phyloP scores from a whole-genome alignment of 2,113 vertebrate species.

The Bubo bubo region DNA sequence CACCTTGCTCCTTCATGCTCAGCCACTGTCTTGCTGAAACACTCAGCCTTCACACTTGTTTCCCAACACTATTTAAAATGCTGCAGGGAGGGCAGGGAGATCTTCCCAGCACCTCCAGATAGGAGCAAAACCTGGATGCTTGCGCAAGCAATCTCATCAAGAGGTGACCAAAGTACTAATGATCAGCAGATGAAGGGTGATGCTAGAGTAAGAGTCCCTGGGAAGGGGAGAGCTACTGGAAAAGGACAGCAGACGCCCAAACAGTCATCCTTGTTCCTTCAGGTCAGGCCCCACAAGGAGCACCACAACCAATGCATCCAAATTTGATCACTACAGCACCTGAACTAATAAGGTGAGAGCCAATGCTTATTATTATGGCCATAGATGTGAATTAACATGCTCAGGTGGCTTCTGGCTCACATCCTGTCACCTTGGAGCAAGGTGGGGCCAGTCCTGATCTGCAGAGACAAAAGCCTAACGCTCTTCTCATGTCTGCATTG shows the following conservation, averaged over 20 bases:
- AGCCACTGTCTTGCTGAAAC: not conserved
- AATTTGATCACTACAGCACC: rapidly evolving
- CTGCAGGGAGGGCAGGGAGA: not conserved
- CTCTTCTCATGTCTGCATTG: not conserved
- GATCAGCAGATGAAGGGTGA: not conserved
- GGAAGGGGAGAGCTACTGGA: not conserved
- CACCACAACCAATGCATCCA: rapidly evolving
- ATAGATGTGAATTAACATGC: not conserved
- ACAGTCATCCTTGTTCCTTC: not conserved
- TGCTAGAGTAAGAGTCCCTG: not conserved
- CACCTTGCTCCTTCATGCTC: not conserved
- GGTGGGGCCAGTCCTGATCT: rapidly evolving
- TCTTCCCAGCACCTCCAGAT: not conserved
- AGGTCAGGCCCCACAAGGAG: not conserved
- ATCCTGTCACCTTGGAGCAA: not conserved
- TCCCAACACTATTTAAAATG: not conserved
- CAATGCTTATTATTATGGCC: not conserved
- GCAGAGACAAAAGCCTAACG: not conserved
- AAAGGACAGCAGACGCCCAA: not conserved
- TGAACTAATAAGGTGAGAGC: not conserved
- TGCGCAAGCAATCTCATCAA: rapidly evolving
- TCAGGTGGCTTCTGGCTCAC: not conserved
- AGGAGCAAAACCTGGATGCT: not conserved
- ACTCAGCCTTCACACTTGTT: rapidly evolving
- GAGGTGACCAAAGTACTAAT: not conserved